Base-by-base conservation (phyloP, 92 coral and sea anemone genomes). In the Diadumene lineata region DNA sequence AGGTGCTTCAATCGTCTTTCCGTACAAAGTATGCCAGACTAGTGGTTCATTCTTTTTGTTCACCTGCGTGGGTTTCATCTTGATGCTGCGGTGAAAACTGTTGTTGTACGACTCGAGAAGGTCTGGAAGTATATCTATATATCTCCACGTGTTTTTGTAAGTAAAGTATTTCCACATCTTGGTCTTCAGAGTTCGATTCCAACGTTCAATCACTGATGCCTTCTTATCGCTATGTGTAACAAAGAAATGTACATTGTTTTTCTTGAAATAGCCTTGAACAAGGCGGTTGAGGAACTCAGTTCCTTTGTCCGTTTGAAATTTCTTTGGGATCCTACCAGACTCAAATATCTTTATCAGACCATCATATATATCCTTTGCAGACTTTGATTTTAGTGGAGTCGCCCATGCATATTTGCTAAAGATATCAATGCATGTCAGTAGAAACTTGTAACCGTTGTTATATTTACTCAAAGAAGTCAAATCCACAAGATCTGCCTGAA, bases 11-110 rank as follows among this genome's bases (percentile, higher is more conserved):
- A 57, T 7, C 13, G 67, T 9, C 24, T 69, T 44, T 0, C 81
- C 86, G 62, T 82, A 82, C 60, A 82, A 63, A 0, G 77, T 82
- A 22, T 75, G 24, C 86, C 86, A 80, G 1, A 82, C 87, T 10
- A 34, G 26, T 15, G 48, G 53, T 57, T 82, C 87, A 23, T 82
- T 82, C 56, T 55, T 46, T 4, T 75, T 50, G 31, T 70, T 76
- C 24, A 75, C 82, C 31, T 74, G 74, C 4, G 21, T 29, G 23
- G 82, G 82, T 58, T 82, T 51, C 82, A 82, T 68, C 27, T 43
- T 16, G 13, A 82, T 75, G 64, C 82, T 82, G 9, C 87, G 82
- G 30, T 82, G 87, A 27, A 53, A 75, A 10, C 72, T 68, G 70
- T 74, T 51, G 60, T 82, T 82, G 65, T 82, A 82, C 2, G 86